These are phyloP conservation scores for Cnemophilus loriae DNA, from an alignment of 2,113 vertebrate genomes.

Conservation along the genomic window DNA sequence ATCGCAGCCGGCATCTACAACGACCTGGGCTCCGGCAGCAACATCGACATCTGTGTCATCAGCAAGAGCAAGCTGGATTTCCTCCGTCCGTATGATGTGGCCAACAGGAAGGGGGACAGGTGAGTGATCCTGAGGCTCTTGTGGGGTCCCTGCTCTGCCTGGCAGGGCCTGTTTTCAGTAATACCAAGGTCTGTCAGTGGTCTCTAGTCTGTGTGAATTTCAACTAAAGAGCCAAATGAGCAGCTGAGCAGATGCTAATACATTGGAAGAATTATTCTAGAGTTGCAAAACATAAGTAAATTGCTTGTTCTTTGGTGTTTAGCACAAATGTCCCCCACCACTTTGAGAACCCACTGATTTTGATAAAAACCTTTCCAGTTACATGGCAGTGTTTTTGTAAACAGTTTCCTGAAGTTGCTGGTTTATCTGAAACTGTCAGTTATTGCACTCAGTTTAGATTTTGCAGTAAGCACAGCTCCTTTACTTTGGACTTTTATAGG, in stretches of 20 bases:
- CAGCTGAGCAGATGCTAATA: background rate
- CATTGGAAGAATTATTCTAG: background rate
- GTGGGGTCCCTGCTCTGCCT: rapidly evolving
- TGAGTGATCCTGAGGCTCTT: background rate
- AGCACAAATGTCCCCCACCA: background rate
- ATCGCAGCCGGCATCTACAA: slow-evolving; percentile 95
- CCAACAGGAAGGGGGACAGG: slow-evolving; percentile 94
- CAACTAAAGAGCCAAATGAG: rapidly evolving
- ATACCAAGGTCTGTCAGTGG: background rate
- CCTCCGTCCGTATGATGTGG: slow-evolving; percentile 84
- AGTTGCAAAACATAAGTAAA: background rate
- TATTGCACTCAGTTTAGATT: rapidly evolving
- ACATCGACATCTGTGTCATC: slow-evolving; percentile 94
- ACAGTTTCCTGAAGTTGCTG: background rate
- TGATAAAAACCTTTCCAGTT: background rate
- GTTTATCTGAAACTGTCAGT: background rate
- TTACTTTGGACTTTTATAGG: background rate
- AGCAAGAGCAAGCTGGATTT: slow-evolving; percentile 91
- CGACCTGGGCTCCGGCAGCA: slow-evolving; percentile 94
- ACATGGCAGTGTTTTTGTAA: background rate
- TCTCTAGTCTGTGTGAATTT: background rate
- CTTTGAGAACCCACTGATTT: background rate
- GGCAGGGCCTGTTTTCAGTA: rapidly evolving
- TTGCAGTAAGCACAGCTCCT: background rate
- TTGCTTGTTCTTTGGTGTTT: background rate